Percentiles rank a stretch among this genome's conserved stretches.
These are phyloP conservation scores for Anoplophora glabripennis DNA, from an alignment of 1,140 invertebrate genomes.

Conservation along the genomic window DNA sequence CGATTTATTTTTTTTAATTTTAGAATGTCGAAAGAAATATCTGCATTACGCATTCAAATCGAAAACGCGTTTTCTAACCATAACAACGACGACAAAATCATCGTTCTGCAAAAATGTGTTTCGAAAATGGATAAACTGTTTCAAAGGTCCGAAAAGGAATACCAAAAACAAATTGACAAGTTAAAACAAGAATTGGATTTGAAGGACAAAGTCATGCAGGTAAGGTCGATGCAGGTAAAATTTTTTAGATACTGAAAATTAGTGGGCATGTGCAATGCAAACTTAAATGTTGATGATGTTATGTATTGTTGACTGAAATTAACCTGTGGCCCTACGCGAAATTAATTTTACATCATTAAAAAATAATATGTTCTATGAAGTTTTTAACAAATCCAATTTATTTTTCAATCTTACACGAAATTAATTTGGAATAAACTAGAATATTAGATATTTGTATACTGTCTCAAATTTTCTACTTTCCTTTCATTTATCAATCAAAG, in stretches of 20 bases:
- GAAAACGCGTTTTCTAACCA: constrained; percentile 1
- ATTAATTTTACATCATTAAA: no score
- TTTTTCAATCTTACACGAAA: no score
- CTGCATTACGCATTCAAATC: constrained; percentile 21
- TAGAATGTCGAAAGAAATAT: constrained; percentile 30
- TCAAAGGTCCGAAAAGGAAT: constrained; percentile 31
- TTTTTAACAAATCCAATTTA: no score
- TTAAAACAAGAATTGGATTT: constrained; percentile 25
- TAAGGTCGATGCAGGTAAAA: not conserved
- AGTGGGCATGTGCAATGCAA: not conserved
- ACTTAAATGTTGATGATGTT: not conserved
- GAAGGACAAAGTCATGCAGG: constrained; percentile 27
- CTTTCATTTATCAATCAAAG: no score
- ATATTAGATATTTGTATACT: no score
- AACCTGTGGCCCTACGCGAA: no score
- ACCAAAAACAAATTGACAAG: constrained; percentile 29
- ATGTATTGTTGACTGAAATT: no score
- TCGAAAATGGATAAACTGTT: constrained; percentile 35
- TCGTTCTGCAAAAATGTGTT: constrained; percentile 29
- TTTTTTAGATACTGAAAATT: not conserved
- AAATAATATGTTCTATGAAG: no score
- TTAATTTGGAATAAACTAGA: no score
- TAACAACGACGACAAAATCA: constrained; percentile 23
- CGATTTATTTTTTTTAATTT: constrained; percentile 9
- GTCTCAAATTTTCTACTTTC: no score